Evolutionary conservation across 2,888 invertebrate species (phyloP).

Genomic region (Dinocampus coccinellae): DNA sequence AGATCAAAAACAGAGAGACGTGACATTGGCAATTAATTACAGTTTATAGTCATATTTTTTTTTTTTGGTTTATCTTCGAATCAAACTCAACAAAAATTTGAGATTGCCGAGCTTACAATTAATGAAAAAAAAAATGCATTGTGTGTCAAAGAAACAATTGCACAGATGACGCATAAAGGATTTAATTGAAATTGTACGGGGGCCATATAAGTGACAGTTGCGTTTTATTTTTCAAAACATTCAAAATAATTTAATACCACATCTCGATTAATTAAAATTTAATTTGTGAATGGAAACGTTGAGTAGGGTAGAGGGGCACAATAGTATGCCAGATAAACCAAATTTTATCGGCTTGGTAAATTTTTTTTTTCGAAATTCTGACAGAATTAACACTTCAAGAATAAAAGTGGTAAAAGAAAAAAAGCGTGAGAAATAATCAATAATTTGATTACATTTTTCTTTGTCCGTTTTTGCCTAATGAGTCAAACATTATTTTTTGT

Average conservation of each 20-base stretch:
- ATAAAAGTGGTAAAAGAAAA: background rate
- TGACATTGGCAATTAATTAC: background rate
- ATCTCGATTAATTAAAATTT: background rate
- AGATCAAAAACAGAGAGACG: background rate
- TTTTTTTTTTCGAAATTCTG: no score
- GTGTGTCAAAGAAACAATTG: background rate
- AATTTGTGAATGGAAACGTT: background rate
- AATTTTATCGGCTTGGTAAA: background rate
- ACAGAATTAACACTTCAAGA: background rate
- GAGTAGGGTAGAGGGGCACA: background rate
- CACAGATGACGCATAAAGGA: constrained; percentile 3
- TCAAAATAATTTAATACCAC: background rate
- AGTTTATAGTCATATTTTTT: background rate
- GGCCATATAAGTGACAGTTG: background rate
- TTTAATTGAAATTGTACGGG: constrained; percentile 6
- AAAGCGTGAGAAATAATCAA: background rate
- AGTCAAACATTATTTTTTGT: background rate
- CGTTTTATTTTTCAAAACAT: constrained; percentile 8
- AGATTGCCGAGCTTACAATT: constrained; percentile 9
- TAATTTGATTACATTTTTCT: background rate
- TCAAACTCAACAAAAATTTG: constrained; percentile 8
- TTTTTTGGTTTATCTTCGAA: background rate
- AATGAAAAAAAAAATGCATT: constrained; percentile 5
- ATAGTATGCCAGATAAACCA: background rate
- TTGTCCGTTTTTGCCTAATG: background rate